Conservation (phyloP, 1,140 invertebrate species). For the Whitmania pigra region DNA sequence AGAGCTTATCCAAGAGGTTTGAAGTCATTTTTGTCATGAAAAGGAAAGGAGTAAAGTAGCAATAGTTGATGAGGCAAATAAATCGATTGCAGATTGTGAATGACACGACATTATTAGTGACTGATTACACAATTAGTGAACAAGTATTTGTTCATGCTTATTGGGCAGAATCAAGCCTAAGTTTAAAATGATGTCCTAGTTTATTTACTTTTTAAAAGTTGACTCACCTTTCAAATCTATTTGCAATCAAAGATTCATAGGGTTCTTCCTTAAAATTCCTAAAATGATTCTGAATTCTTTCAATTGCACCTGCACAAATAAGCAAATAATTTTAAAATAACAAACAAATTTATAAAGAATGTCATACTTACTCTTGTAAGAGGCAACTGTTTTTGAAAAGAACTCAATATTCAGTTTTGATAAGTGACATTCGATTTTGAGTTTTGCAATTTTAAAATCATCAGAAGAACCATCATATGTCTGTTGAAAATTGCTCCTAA, state of each 20-base stretch:
- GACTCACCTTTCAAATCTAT: neutral
- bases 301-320: neutral
- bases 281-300: neutral
- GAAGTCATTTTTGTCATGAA: neutral
- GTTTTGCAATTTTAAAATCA: constrained; percentile 3
- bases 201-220: neutral
- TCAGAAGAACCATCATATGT: neutral
- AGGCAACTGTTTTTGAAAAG: neutral
- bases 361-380: neutral
- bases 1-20: too few relatives aligned
- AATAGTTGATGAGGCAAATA: too few relatives aligned
- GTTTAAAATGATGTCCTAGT: neutral
- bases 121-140: too few relatives aligned
- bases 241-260: too few relatives aligned
- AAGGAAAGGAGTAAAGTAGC: too few relatives aligned
- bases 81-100: too few relatives aligned
- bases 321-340: neutral
- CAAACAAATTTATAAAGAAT: neutral
- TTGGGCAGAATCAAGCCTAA: too few relatives aligned
- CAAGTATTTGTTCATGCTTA: too few relatives aligned
- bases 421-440: neutral
- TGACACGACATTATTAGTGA: too few relatives aligned
- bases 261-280: neutral
- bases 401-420: neutral
- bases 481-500: neutral